Base-by-base conservation (phyloP, 1,140 invertebrate species). In the Drosophila ironensis region DNA sequence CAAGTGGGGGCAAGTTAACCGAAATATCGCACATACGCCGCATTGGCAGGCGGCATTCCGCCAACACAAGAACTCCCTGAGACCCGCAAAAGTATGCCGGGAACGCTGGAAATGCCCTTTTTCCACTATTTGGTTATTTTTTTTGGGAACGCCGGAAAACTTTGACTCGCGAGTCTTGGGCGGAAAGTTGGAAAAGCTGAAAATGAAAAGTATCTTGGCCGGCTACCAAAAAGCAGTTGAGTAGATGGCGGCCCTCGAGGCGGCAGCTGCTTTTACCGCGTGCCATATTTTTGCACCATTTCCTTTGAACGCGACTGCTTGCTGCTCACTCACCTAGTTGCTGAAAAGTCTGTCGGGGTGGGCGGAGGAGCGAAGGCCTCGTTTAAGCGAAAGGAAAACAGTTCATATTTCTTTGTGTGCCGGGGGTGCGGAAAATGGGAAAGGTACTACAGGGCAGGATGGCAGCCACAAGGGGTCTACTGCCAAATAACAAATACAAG, bases 281-380 rank as follows among this genome's bases (percentile, higher is more conserved):
- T 80, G 74, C 84, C 71, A 88, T 88, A 88, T 88, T 88, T 88
- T 88, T 87, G 71, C 76, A 73, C 56, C 72, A 86, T 86, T 87
- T 86, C 75, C 80, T 86, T 86, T 86, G 81, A 86, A 87, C 70
- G 56, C n/a, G n/a, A n/a, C n/a, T n/a, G n/a, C n/a, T n/a, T n/a
- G n/a, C 66, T 44, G 71, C 80, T 86, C 67, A 86, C 80, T 82
- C 73, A 86, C 75, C 60, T 86, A 52, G 42, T 69, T 59, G 33
- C 35, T 30, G n/a, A n/a, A 19, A 9, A 45, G 14, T 16, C 33
- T 16, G 50, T 25, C 45, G 28, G 50, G 37, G 41, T n/a, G n/a
- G 50, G 33, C 45, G 28, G 50, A 44, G 41, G n/a, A n/a, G n/a
- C n/a, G n/a, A n/a, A 47, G 59, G 56, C 52, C 66, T 69, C 45